A percentile compares a stretch with the other conserved stretches of the same genome.
Evolutionary conservation across 2,797 vertebrate species (phyloP).

Genomic region (Argyrosomus regius): DNA sequence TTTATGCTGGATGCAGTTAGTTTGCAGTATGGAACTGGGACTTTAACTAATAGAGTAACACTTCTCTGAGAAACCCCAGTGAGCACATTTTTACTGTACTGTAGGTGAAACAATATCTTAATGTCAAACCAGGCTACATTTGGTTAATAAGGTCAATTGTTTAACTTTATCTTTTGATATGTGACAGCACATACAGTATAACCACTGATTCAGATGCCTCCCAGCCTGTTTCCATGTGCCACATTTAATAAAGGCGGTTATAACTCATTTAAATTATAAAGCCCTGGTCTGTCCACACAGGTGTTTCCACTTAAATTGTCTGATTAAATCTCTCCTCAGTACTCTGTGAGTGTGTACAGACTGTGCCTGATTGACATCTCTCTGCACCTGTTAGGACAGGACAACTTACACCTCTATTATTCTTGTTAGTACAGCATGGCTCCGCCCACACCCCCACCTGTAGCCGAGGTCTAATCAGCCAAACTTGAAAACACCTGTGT

Average conservation of each 20-base stretch:
- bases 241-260: not conserved
- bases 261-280: not conserved
- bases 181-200: not conserved
- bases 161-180: not conserved
- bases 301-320: slow-evolving; percentile 7
- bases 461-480: not conserved
- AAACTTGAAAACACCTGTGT: not conserved
- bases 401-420: not conserved
- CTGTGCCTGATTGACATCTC: not conserved
- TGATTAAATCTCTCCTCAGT: not conserved
- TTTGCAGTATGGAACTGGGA: no score
- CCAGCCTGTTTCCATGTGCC: slow-evolving; percentile 3
- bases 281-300: not conserved
- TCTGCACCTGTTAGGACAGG: not conserved
- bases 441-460: not conserved
- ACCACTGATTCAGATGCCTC: not conserved
- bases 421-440: not conserved
- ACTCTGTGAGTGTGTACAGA: not conserved
- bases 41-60: no score
- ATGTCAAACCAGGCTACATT: not conserved
- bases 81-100: no score
- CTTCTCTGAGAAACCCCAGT: no score
- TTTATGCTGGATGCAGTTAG: no score
- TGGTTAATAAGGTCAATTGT: not conserved
- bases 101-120: not conserved